These are phyloP conservation scores for Ichneumoninae sp. DNA, from an alignment of 2,888 invertebrate species.

Conservation along the genomic window DNA sequence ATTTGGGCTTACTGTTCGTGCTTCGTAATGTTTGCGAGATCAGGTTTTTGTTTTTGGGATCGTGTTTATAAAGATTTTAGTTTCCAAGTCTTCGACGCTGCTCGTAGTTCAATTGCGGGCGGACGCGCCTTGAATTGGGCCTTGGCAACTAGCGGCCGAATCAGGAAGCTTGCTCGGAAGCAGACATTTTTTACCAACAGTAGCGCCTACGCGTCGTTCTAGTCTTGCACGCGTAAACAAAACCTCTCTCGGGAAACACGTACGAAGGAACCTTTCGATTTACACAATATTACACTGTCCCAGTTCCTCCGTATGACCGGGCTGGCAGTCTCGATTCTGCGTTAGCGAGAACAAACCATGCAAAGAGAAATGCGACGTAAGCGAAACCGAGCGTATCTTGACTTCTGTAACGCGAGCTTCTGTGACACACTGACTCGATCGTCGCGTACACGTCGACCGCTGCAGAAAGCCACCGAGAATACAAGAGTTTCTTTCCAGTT, in stretches of 20 bases:
- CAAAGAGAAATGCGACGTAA: constrained; percentile 29
- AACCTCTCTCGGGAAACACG: background rate
- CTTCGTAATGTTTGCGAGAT: background rate
- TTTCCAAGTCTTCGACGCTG: background rate
- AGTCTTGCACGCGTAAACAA: background rate
- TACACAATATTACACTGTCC: background rate
- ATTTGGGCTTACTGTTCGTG: background rate
- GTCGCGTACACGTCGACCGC: background rate
- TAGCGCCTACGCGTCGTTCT: background rate
- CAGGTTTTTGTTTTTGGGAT: too few species aligned
- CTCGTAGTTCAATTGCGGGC: background rate
- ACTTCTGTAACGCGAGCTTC: constrained; percentile 22
- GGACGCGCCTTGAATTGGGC: background rate
- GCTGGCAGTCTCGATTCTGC: background rate
- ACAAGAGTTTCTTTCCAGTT: constrained; percentile 1
- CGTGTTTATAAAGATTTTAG: too few species aligned
- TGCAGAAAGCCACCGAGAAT: constrained; percentile 1
- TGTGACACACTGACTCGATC: constrained; percentile 51
- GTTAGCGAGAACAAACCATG: background rate
- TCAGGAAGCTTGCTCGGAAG: background rate
- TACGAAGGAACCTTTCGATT: background rate
- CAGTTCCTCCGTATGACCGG: background rate
- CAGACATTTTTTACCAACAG: background rate
- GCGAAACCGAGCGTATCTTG: constrained; percentile 22
- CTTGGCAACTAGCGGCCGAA: background rate